A percentile compares a stretch with the other conserved stretches of the same genome.
Conservation (phyloP, 2,797 vertebrate genomes). For the Dendrocincla tyrannina region DNA sequence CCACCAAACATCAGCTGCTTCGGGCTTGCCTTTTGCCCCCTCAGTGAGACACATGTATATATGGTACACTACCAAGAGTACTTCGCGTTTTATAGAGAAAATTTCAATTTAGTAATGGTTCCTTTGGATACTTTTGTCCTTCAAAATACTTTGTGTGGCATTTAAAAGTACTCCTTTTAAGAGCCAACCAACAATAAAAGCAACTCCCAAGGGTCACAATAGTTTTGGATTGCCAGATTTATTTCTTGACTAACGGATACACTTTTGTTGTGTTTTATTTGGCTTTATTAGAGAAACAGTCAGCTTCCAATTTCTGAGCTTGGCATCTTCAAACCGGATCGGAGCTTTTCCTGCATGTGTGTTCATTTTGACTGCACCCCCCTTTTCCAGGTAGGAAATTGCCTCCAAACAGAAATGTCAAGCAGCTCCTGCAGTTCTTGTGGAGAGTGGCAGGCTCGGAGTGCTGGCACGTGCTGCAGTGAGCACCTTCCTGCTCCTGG, state of each 20-base stretch:
- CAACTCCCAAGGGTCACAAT: background rate
- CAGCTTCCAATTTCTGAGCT: background rate
- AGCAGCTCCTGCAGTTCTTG: conserved; percentile 26
- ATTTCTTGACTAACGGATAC: background rate
- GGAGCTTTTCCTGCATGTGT: background rate
- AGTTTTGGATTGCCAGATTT: background rate
- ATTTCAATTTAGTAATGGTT: background rate
- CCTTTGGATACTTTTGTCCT: background rate
- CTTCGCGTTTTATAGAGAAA: background rate
- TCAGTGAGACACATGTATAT: background rate
- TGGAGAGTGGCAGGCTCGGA: background rate
- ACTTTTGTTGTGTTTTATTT: conserved; percentile 6
- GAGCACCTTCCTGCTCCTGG: background rate
- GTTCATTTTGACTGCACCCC: background rate
- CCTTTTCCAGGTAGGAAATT: background rate
- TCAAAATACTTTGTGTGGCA: background rate
- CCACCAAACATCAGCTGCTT: background rate
- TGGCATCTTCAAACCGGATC: background rate
- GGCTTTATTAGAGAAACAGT: background rate
- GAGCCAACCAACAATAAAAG: background rate
- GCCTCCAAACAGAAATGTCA: conserved; percentile 15
- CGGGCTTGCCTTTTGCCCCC: background rate
- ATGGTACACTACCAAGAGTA: background rate
- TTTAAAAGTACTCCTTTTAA: background rate
- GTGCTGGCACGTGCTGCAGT: background rate